Evolutionary conservation across 2,113 vertebrate genomes (phyloP).

Genomic region (Charina bottae): DNA sequence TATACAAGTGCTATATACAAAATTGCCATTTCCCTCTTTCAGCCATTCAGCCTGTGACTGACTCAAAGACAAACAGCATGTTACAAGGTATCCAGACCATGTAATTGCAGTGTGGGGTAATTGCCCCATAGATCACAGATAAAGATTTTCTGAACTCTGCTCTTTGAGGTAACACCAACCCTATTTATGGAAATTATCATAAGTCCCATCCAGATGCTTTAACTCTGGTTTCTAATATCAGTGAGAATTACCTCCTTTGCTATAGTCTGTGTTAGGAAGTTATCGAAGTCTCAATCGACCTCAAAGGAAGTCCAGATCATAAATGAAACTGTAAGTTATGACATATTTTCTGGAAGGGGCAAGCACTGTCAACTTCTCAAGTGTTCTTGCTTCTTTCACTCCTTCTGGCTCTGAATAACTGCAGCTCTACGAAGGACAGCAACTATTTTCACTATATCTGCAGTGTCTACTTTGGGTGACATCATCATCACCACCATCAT

Average conservation of each 20-base stretch:
- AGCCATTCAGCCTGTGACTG: not conserved
- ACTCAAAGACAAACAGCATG: not conserved
- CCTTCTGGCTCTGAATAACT: not conserved
- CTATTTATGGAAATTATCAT: not conserved
- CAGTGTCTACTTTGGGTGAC: not conserved
- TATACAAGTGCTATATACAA: not conserved
- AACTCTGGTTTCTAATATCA: not conserved
- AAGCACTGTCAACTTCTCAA: not conserved
- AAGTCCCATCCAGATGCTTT: not conserved
- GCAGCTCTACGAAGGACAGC: not conserved
- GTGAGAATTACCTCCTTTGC: not conserved
- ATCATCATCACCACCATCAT: not conserved
- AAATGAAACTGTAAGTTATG: not conserved
- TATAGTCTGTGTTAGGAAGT: not conserved
- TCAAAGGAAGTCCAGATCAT: not conserved
- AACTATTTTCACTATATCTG: not conserved
- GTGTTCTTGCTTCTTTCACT: not conserved
- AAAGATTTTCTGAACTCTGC: not conserved
- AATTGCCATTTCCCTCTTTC: not conserved
- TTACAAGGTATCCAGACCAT: not conserved
- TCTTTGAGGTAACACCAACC: not conserved
- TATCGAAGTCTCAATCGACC: not conserved
- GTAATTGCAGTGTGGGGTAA: not conserved
- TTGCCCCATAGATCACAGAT: not conserved
- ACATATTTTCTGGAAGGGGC: not conserved